Conservation (phyloP, 64 coral and sea anemone genomes). For the Montipora capricornis region DNA sequence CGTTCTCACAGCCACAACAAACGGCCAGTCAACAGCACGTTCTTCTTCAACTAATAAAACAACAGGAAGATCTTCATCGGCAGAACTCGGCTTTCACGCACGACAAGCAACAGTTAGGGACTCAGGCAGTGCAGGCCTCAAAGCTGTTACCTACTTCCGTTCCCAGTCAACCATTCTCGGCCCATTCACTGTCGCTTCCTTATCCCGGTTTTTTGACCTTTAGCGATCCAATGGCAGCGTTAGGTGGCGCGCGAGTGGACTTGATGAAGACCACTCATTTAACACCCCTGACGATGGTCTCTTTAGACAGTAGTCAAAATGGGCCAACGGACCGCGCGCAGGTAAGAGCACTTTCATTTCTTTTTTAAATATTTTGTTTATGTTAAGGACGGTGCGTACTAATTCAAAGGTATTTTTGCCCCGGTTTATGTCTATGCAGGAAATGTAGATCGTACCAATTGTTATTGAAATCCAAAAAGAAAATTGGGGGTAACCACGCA, state of each 20-base stretch:
- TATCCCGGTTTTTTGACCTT: constrained; percentile 86
- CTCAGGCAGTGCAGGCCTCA: constrained; percentile 41
- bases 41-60: constrained; percentile 59
- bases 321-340: constrained; percentile 33
- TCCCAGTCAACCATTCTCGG: constrained; percentile 58
- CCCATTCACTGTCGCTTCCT: constrained; percentile 62
- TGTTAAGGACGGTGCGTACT: too few species aligned
- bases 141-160: constrained; percentile 51
- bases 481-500: too few species aligned
- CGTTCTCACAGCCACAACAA: constrained; percentile 44
- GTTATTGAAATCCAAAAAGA: too few species aligned
- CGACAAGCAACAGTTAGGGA: constrained; percentile 7
- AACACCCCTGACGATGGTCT: constrained; percentile 32
- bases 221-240: constrained; percentile 47
- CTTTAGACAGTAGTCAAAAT: constrained; percentile 14
- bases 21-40: constrained; percentile 25
- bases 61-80: constrained; percentile 48
- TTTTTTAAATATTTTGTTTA: too few species aligned
- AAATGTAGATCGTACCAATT: too few species aligned
- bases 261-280: constrained; percentile 40
- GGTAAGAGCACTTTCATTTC: neutral
- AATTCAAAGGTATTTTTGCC: too few species aligned
- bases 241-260: constrained; percentile 23
- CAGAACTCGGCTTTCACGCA: constrained; percentile 17
- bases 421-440: too few species aligned